Base-by-base conservation (phyloP, 2,888 invertebrate species). In the Cristatella mucedo region DNA sequence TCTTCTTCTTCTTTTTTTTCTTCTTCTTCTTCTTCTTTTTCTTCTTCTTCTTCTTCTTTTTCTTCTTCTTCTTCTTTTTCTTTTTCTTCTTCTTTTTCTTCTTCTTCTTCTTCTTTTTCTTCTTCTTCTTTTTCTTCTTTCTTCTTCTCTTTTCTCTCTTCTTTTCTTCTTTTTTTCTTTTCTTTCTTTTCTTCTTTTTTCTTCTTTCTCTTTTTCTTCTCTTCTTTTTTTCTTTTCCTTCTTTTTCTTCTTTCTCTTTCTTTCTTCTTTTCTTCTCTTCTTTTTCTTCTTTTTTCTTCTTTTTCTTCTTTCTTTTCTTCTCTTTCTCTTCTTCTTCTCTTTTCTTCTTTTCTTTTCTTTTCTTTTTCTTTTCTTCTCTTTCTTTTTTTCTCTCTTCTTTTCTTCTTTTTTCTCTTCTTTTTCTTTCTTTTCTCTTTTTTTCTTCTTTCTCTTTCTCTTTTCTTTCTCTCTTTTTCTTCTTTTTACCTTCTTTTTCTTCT, bases 51-150 rank as follows among this genome's bases (percentile, higher is more conserved):
- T n/a, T 26, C n/a, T n/a, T 26, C 9, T 26, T n/a, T 26, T n/a
- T 26, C 26, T n/a, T 26, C n/a, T 26, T 26, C 26, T 26, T 26
- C n/a, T n/a, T n/a, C n/a, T 26, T n/a, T 26, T n/a, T n/a, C n/a
- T 26, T 26, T 26, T n/a, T 26, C 26, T 26, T n/a, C 26, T 26
- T 26, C n/a, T 26, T 9, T 26, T 26, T 26, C 26, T n/a, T 26
- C 26, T 26, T n/a, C 26, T n/a, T n/a, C 26, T 26, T 26, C 26
- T 26, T 26, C 9, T 26, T 26, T 26, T n/a, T 26, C 26, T 11
- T n/a, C 26, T 11, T 26, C n/a, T 9, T 26, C n/a, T 11, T n/a
- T 26, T n/a, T 11, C 26, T 11, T 26, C 26, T 11, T 26, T 26
- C 9, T 26, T 26, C 9, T n/a, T 26, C n/a, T n/a, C n/a, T 11